Evolutionary conservation across 2,888 invertebrate species (phyloP).

Genomic region (Eilema caniola): DNA sequence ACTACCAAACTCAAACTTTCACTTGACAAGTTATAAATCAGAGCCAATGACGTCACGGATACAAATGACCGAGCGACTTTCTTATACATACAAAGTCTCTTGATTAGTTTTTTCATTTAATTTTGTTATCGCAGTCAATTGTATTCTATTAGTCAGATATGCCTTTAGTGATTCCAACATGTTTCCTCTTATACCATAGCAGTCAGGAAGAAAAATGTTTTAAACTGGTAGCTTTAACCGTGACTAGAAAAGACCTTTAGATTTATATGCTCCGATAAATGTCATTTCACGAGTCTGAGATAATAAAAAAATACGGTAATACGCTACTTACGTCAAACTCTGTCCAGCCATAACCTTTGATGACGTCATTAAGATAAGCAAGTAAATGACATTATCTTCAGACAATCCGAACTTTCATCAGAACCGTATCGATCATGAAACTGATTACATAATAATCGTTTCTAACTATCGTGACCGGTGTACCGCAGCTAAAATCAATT

Average conservation of each 20-base stretch:
- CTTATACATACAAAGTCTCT: too few species aligned
- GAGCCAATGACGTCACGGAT: slow-evolving; percentile 41
- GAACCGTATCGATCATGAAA: slow-evolving; percentile 39
- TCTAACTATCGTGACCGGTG: slow-evolving; percentile 37
- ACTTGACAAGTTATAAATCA: slow-evolving; percentile 41
- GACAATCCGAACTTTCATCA: slow-evolving; percentile 20
- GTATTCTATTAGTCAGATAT: too few species aligned
- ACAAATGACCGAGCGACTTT: slow-evolving; percentile 20
- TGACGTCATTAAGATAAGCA: slow-evolving; percentile 21
- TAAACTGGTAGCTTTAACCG: not conserved
- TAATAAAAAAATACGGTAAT: slow-evolving; percentile 7
- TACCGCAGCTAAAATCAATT: slow-evolving; percentile 57
- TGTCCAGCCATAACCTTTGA: slow-evolving; percentile 16
- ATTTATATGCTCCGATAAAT: slow-evolving; percentile 3
- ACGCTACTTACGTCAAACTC: slow-evolving; percentile 8
- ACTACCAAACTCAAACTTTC: slow-evolving; percentile 13
- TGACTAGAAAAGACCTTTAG: not conserved
- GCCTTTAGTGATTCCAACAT: too few species aligned
- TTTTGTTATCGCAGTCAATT: too few species aligned
- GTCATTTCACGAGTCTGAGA: slow-evolving; percentile 5
- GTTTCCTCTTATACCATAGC: too few species aligned
- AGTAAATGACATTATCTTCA: slow-evolving; percentile 12
- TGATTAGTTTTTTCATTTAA: too few species aligned
- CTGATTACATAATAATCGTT: slow-evolving; percentile 50
- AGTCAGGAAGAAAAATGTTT: too few species aligned